Evolutionary conservation across 2,888 invertebrate species (phyloP).

Genomic region (Acleris cristana): DNA sequence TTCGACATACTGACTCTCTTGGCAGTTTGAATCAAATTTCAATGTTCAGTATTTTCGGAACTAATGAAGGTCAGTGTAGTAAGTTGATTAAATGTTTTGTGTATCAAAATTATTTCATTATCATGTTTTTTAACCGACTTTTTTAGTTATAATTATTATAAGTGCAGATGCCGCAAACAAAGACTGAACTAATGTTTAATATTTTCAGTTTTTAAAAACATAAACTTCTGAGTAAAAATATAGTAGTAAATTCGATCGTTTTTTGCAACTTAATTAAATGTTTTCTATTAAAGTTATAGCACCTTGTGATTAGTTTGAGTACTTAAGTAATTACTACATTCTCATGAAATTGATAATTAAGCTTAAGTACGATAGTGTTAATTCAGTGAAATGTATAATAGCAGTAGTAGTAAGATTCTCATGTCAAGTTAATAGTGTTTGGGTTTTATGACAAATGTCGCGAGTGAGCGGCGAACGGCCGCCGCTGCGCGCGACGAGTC

Average conservation of each 20-base stretch:
- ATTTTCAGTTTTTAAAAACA: neutral
- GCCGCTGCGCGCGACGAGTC: constrained; percentile 36
- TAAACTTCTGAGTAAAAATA: neutral
- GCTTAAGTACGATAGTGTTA: neutral
- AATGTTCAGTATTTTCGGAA: neutral
- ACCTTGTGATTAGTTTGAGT: neutral
- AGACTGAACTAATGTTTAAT: neutral
- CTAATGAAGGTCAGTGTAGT: neutral
- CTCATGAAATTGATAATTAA: neutral
- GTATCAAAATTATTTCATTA: neutral
- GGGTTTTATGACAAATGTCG: constrained; percentile 12
- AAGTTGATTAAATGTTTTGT: neutral
- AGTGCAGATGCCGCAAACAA: neutral
- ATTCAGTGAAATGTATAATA: neutral
- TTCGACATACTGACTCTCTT: neutral
- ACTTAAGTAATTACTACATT: neutral
- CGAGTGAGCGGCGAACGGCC: constrained; percentile 28
- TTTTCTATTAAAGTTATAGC: neutral
- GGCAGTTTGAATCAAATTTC: neutral
- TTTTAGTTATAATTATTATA: neutral
- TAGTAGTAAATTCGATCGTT: neutral
- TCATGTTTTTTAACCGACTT: neutral
- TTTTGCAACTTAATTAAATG: neutral
- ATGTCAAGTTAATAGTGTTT: constrained; percentile 13
- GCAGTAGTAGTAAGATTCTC: neutral